Evolutionary conservation across 2,797 vertebrate species (phyloP).

Genomic region (Streptopelia turtur): DNA sequence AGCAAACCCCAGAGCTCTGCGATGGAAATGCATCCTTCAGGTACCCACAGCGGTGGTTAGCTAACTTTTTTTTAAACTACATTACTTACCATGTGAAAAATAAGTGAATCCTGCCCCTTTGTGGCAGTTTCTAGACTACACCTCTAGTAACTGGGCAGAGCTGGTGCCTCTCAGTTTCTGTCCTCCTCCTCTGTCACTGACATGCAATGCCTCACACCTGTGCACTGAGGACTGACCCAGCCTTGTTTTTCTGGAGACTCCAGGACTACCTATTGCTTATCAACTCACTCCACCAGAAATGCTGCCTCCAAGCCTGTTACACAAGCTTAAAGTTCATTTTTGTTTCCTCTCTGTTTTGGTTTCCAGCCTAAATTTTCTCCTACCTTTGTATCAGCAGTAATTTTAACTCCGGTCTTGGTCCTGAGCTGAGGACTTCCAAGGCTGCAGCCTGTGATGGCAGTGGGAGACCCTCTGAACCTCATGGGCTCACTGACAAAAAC

Average conservation of each 20-base stretch:
- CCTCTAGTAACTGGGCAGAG: background rate
- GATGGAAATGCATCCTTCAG: background rate
- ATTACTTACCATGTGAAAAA: background rate
- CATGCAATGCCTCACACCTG: background rate
- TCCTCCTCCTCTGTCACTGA: background rate
- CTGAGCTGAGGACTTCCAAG: background rate
- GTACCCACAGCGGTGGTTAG: background rate
- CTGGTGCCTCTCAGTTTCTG: background rate
- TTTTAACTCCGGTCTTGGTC: background rate
- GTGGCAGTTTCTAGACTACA: constrained; percentile 19
- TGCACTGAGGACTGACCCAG: background rate
- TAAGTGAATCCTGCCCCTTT: constrained; percentile 45
- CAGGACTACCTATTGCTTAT: background rate
- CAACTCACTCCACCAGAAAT: background rate
- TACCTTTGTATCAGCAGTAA: background rate
- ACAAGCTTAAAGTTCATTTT: background rate
- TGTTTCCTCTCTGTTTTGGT: background rate
- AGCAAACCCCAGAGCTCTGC: background rate
- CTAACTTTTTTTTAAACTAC: background rate
- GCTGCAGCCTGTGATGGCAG: background rate
- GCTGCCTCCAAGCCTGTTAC: background rate
- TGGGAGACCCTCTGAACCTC: background rate
- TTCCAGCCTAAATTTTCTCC: background rate
- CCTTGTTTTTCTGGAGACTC: background rate
- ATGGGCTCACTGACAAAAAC: background rate